Evolutionary conservation across 2,888 invertebrate genomes (phyloP), one percentile per base, ranked within the genome.

Genomic region (Chirona hameri): DNA sequence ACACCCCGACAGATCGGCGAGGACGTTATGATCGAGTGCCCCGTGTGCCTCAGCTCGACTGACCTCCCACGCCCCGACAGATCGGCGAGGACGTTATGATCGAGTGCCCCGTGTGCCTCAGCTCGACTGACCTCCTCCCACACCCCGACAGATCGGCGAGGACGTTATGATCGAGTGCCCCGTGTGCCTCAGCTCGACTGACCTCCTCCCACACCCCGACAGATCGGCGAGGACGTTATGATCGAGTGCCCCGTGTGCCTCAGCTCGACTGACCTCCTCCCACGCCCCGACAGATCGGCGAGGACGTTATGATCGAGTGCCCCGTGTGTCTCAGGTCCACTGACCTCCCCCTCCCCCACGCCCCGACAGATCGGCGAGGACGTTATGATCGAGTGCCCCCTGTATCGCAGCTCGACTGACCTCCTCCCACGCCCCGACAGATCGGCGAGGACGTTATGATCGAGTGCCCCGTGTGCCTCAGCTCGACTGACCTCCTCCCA

Each of bases 101-200:
- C 76, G 95, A 95, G 88, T 95, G 95, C 88, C 94, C 94, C 79
- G 90, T 95, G 83, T 95, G 95, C 88, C 90, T 95, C n/a, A n/a
- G n/a, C n/a, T n/a, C n/a, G n/a, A n/a, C n/a, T n/a, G n/a, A n/a
- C n/a, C n/a, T n/a, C 9, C 10, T 27, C 24, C 69, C 18, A 21
- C 10, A 29, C 29, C n/a, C 52, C 52, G 52, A 18, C 76, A 76
- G 76, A 76, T 76, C 76, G 21, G 39, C 46, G 76, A 76, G 87
- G 76, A 76, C 39, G 39, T 24, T 24, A 46, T 24, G 76, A 76
- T 76, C 76, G 95, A 95, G 88, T 95, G 95, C 88, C 94, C 94
- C 79, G 90, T 95, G 83, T 95, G 95, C 88, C 90, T 95, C n/a
- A n/a, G n/a, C n/a, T n/a, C n/a, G n/a, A n/a, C n/a, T n/a, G n/a